These are phyloP conservation scores for Gobiocypris rarus DNA, from an alignment of 2,113 vertebrate species.

Conservation along the genomic window DNA sequence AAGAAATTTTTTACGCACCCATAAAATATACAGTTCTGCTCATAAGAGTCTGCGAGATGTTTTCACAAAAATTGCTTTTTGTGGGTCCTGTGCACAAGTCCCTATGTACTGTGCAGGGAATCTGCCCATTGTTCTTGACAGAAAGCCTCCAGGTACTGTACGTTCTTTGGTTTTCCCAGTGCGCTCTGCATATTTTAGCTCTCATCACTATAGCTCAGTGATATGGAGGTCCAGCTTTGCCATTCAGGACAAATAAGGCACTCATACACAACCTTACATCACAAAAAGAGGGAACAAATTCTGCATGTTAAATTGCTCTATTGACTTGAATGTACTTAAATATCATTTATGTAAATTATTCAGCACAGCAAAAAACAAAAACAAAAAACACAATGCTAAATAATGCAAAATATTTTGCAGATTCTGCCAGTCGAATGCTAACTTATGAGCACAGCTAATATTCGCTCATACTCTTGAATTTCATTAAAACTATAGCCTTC, in stretches of 20 bases:
- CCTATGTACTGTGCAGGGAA: background rate
- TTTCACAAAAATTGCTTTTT: background rate
- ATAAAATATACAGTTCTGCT: background rate
- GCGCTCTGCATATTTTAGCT: conserved; percentile 2
- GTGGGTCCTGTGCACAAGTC: background rate
- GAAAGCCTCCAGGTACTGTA: conserved; percentile 4
- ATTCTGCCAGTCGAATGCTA: background rate
- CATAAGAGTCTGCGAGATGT: background rate
- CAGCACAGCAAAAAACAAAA: background rate
- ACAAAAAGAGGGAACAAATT: background rate
- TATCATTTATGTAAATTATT: background rate
- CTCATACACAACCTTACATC: background rate
- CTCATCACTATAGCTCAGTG: background rate
- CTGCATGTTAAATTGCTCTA: background rate
- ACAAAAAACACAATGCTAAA: background rate
- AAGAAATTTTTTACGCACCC: background rate
- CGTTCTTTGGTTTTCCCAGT: background rate
- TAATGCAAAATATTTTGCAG: background rate
- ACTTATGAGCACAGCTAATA: background rate
- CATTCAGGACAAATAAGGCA: background rate
- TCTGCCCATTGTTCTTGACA: background rate
- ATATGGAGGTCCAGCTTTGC: background rate
- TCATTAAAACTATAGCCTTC: background rate
- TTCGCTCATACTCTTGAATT: background rate
- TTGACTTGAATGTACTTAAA: background rate